Conservation (phyloP, 2,888 invertebrate genomes). For the Cancer borealis region DNA sequence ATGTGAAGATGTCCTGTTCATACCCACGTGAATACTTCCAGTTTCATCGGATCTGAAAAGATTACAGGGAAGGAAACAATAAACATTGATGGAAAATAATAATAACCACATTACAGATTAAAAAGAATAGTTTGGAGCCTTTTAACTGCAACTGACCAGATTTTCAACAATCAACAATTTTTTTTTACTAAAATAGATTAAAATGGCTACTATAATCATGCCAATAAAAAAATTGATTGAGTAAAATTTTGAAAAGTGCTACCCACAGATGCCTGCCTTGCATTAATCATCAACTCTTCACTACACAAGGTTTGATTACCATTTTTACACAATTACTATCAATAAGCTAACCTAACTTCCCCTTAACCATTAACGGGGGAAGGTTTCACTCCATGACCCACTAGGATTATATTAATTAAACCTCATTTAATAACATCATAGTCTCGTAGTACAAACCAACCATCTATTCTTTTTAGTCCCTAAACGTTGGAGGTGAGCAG, state of each 20-base stretch:
- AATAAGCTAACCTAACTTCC: no score
- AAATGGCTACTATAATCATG: background rate
- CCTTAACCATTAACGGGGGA: no score
- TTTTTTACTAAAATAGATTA: background rate
- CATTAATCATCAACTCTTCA: background rate
- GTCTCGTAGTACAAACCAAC: no score
- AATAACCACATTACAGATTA: background rate
- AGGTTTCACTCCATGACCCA: no score
- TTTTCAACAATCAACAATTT: background rate
- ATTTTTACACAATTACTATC: background rate
- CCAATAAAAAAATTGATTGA: background rate
- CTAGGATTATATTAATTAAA: no score
- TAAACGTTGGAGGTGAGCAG: no score
- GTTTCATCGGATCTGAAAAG: background rate
- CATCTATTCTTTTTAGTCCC: no score
- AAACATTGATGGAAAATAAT: background rate
- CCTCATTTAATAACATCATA: no score
- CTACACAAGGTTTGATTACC: background rate
- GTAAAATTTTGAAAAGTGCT: background rate
- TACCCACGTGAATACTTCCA: background rate
- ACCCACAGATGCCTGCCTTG: background rate
- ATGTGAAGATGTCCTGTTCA: background rate
- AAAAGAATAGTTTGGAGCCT: background rate
- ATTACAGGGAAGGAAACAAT: background rate
- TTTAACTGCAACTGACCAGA: background rate